These are phyloP conservation scores for Sinocyclocheilus anophthalmus DNA, from an alignment of 2,113 vertebrate species.

Conservation along the genomic window DNA sequence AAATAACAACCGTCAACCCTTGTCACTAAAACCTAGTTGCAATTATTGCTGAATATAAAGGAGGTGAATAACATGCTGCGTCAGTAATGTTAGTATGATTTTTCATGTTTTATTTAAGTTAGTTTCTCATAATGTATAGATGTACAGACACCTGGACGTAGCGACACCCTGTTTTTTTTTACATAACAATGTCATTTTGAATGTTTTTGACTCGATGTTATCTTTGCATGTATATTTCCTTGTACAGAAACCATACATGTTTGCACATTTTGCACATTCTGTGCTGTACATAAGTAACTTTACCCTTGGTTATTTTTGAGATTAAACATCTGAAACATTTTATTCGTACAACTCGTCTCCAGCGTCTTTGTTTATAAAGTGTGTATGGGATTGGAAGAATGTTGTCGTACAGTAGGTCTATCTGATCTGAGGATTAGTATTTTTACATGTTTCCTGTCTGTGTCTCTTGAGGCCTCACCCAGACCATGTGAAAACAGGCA, in stretches of 20 bases:
- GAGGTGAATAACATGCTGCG: not conserved
- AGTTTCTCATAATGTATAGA: slow-evolving; percentile 79
- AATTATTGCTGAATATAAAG: slow-evolving; percentile 14
- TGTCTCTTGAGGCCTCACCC: not conserved
- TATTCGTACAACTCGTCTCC: slow-evolving; percentile 68
- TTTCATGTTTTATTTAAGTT: slow-evolving; percentile 63
- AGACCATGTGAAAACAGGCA: not conserved
- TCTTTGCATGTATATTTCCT: slow-evolving; percentile 90
- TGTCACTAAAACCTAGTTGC: slow-evolving; percentile 20
- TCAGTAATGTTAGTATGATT: slow-evolving; percentile 1
- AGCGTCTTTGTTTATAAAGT: not conserved
- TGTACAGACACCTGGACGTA: slow-evolving; percentile 75
- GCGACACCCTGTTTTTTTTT: slow-evolving; percentile 35
- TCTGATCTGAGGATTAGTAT: not conserved
- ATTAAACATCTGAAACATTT: slow-evolving; percentile 83
- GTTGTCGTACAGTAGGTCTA: not conserved
- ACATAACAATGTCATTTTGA: slow-evolving; percentile 65
- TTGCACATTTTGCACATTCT: slow-evolving; percentile 85
- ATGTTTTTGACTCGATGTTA: slow-evolving; percentile 55
- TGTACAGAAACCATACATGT: slow-evolving; percentile 84
- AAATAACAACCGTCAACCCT: not conserved
- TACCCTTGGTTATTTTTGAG: slow-evolving; percentile 86
- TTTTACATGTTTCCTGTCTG: slow-evolving; percentile 1
- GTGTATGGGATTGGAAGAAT: not conserved
- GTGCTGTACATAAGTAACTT: slow-evolving; percentile 90